Evolutionary conservation across 2,888 invertebrate species (phyloP), one percentile per base, ranked within the genome.

Genomic region (Pseudanteris insignis): DNA sequence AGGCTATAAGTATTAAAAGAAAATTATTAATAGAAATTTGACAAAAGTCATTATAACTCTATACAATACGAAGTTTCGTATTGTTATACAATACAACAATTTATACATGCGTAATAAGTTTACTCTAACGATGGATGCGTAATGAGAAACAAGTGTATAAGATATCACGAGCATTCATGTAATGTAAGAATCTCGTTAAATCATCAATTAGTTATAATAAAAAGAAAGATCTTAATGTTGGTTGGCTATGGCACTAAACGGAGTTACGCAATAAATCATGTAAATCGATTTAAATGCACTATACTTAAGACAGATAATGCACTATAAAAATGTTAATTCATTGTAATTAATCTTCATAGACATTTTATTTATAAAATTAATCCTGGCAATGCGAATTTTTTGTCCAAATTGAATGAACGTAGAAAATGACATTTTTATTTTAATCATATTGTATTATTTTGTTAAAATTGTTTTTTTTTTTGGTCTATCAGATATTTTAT

Each of bases 201-300:
- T 34, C 34, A 47, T 26, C 60, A 43, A 46, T 48, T 47, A 43
- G 48, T 38, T 29, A 50, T 54, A 50, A 47, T 47, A 50, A 21
- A 15, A 28, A 43, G n/a, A n/a, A 34, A 53, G 33, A 54, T 37
- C 43, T 60, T 53, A 38, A 44, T 54, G 50, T 54, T 61, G 51
- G 36, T 53, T 36, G 48, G 38, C 44, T 50, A 61, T 50, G 61
- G 54, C 61, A 61, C 61, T 61, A 61, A 61, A 60, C 26, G 40
- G 38, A 53, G 25, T 21, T 50, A 54, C 34, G 53, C 48, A 61
- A 61, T 54, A 54, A 61, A 50, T 61, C 33, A 53, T 50, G 40
- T 41, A 34, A 50, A 44, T 61, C 48, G 34, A 60, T 54, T 48
- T 10, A 43, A 44, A 26, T 38, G 53, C 54, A 58, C 50, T 44